Percentiles rank a stretch among this genome's conserved stretches.
These are phyloP conservation scores for Germaria angustata DNA, from an alignment of 2,888 invertebrate genomes.

Conservation along the genomic window DNA sequence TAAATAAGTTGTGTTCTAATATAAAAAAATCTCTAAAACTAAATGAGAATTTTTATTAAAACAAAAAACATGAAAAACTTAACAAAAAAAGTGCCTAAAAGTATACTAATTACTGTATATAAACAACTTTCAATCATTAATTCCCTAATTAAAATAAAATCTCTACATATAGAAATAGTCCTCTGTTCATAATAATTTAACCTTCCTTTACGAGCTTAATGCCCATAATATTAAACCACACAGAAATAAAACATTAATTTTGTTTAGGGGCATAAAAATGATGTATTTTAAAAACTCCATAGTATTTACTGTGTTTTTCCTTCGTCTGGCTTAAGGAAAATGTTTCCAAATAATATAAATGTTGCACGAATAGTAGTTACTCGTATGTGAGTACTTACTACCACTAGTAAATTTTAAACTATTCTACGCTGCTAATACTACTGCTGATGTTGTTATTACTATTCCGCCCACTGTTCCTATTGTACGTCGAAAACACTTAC, in stretches of 20 bases:
- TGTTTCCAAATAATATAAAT: constrained; percentile 30
- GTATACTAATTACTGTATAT: constrained; percentile 21
- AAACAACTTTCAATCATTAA: background rate
- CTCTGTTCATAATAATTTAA: constrained; percentile 9
- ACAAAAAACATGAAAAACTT: no score
- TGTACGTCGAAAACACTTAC: constrained; percentile 44
- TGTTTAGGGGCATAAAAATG: constrained; percentile 48
- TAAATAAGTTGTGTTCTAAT: no score
- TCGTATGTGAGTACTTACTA: background rate
- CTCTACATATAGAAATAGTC: no score
- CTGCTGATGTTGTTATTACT: background rate
- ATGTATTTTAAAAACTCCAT: constrained; percentile 54
- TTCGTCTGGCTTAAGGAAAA: constrained; percentile 16
- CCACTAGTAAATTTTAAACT: background rate
- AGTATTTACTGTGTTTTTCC: background rate
- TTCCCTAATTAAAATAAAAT: background rate
- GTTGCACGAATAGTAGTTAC: background rate
- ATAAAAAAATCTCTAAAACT: no score
- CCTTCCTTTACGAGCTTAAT: constrained; percentile 30
- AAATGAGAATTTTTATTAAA: no score
- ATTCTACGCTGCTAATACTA: background rate
- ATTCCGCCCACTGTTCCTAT: background rate
- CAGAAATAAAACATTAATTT: constrained; percentile 44
- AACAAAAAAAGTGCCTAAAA: no score
- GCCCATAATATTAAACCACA: constrained; percentile 42